phyloP scores from a whole-genome alignment of 2,113 vertebrate species.

The Scomber colias region DNA sequence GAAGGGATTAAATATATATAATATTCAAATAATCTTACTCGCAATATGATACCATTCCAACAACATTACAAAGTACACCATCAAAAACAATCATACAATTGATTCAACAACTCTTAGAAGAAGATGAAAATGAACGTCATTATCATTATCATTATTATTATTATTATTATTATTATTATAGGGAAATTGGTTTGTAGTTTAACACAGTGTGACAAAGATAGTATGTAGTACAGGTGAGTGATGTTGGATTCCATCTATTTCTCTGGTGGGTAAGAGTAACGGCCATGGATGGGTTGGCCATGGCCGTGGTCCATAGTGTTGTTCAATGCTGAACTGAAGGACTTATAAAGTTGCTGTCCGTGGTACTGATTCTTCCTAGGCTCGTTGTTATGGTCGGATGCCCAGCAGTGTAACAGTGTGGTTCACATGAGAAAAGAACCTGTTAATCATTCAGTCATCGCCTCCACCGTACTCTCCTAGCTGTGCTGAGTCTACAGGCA shows the following conservation, averaged over 20 bases:
- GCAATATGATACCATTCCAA: not conserved
- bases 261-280: not conserved
- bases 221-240: no score
- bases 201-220: not conserved
- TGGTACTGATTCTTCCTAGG: conserved; percentile 12
- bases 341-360: conserved; percentile 4
- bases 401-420: not conserved
- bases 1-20: not conserved
- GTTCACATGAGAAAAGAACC: conserved; percentile 13
- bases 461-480: not conserved
- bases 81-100: not conserved
- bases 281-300: not conserved
- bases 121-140: no score
- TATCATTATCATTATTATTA: no score
- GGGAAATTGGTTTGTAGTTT: not conserved
- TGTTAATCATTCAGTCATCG: conserved; percentile 23
- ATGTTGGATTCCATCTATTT: no score
- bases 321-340: not conserved
- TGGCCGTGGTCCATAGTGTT: conserved; percentile 2
- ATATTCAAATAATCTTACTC: not conserved
- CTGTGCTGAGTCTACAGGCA: not conserved
- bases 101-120: not conserved
- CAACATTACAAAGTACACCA: not conserved
- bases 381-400: not conserved
- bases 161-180: no score